A percentile compares a stretch with the other conserved stretches of the same genome.
These are phyloP conservation scores for Diuraphis noxia DNA, from an alignment of 1,140 invertebrate species.

Conservation along the genomic window DNA sequence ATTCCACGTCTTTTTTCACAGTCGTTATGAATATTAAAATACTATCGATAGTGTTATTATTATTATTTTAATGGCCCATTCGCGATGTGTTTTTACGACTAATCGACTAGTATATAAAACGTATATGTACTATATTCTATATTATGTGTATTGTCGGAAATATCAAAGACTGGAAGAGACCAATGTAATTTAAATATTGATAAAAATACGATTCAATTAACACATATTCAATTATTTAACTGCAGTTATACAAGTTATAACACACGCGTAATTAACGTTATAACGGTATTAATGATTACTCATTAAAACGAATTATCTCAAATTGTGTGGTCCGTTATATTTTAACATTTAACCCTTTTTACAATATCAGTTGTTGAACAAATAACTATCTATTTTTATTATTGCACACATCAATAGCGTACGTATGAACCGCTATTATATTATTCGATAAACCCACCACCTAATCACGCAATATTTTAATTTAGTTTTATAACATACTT, in stretches of 20 bases:
- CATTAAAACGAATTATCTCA: neutral
- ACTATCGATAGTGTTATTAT: neutral
- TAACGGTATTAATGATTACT: neutral
- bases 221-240: neutral
- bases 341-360: conserved; percentile 8
- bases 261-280: neutral
- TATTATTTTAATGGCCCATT: neutral
- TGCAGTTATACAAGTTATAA: neutral
- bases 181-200: neutral
- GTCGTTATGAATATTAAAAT: neutral
- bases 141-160: neutral
- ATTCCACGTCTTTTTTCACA: neutral
- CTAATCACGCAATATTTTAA: neutral
- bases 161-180: neutral
- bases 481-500: neutral
- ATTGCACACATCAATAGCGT: neutral
- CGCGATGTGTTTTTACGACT: neutral
- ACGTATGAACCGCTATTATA: neutral
- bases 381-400: neutral
- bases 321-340: neutral
- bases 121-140: no score
- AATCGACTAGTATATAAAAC: neutral
- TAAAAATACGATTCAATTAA: neutral
- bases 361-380: conserved; percentile 3
- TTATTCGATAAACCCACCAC: neutral